These are phyloP conservation scores for Pseudocheirus occidentalis DNA, from an alignment of 2,797 vertebrate genomes.

Conservation along the genomic window DNA sequence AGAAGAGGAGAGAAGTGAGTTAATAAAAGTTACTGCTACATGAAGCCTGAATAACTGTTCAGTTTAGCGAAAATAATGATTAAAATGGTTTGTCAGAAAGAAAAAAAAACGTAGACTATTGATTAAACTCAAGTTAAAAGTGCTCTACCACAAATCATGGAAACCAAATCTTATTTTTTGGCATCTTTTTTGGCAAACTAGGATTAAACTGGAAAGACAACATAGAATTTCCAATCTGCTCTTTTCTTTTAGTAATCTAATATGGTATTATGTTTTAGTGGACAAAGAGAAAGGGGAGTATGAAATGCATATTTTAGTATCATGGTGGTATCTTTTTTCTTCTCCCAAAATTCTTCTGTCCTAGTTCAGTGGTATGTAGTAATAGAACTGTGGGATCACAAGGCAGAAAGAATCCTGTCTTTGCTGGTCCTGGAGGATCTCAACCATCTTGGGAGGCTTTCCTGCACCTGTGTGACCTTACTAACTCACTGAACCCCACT, in stretches of 20 bases:
- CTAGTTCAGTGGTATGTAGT: not conserved
- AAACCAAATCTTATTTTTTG: not conserved
- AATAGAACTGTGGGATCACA: not conserved
- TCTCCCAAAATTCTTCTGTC: not conserved
- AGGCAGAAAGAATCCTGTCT: not conserved
- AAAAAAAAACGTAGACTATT: not conserved
- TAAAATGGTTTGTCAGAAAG: not conserved
- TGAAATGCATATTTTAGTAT: not conserved
- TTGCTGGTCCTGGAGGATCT: not conserved
- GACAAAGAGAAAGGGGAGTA: constrained; percentile 6
- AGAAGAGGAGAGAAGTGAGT: not conserved
- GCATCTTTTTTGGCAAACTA: not conserved
- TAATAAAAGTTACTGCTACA: not conserved
- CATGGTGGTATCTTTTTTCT: constrained; percentile 2
- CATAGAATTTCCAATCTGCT: not conserved
- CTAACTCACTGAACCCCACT: not conserved
- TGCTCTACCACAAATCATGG: not conserved
- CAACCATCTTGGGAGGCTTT: not conserved
- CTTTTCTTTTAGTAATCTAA: not conserved
- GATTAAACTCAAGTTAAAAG: not conserved
- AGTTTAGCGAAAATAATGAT: not conserved
- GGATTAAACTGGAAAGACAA: not conserved
- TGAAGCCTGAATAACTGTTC: not conserved
- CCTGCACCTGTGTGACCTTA: not conserved
- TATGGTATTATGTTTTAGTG: not conserved